Base-by-base conservation (phyloP, 1,140 invertebrate species). In the Schmidtea mediterranea region DNA sequence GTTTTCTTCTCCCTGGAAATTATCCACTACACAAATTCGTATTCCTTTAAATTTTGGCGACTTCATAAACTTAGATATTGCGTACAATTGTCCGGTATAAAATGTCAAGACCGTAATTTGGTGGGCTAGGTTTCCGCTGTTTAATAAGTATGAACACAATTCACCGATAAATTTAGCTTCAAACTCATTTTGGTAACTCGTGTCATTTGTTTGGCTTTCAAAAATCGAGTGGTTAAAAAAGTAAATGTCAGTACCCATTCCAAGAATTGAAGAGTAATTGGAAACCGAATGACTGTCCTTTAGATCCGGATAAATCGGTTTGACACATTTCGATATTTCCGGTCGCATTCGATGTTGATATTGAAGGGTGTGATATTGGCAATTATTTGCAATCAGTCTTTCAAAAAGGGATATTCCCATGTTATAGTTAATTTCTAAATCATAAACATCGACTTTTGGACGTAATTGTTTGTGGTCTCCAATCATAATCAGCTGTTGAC, bases 401-500 rank as follows among this genome's bases (percentile, higher is more conserved):
- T 63, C 61, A 52, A 65, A 66, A 48, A 67, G 52, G 10, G 62
- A 67, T 46, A 66, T 55, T 37, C 67, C 60, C 36, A 68, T 52
- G 16, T 62, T 57, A 51, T 59, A 67, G 5, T 65, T 52, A 16
- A 50, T 55, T n/a, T 59, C 58, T 23, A 67, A 55, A n/a, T 57
- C 46, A 53, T 59, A 59, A 22, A 64, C 62, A 24, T 56, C 58
- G 37, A 68, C 57, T 45, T 56, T 61, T 18, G 69, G 69, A 38
- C 63, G 56, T 1, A 71, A 56, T 53, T 71, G 69, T 53, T 69
- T 58, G 51, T 71, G 69, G 60, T 83, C 80, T 63, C 79, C 79
- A 53, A 82, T 78, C 9, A 82, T 67, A 51, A 84, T 80, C 0
- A 82, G 65, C 58, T 84, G 81, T 60, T 82, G 53, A 52, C 77